Conservation (phyloP, 2,888 invertebrate species). For the Hypomecis punctinalis region DNA sequence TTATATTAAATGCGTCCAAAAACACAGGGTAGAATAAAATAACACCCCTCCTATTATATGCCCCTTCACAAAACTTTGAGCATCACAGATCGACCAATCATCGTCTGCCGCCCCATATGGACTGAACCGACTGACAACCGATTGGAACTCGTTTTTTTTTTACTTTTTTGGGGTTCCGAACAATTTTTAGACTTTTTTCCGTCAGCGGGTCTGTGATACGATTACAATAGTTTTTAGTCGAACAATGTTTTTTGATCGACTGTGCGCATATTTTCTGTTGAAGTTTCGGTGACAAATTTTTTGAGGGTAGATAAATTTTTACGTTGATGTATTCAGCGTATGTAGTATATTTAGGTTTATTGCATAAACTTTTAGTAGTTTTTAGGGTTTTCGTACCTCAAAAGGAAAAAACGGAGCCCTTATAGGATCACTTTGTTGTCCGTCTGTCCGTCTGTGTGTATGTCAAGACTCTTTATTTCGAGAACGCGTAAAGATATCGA, state of each 20-base stretch:
- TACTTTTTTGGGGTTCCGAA: background rate
- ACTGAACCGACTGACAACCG: constrained; percentile 23
- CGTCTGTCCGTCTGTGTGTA: too few relatives aligned
- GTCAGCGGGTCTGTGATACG: constrained; percentile 13
- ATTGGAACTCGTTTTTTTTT: constrained; percentile 16
- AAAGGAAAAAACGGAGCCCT: too few relatives aligned
- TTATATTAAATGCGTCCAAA: too few relatives aligned
- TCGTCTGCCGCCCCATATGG: constrained; percentile 21
- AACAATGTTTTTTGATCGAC: constrained; percentile 21
- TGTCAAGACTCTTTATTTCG: too few relatives aligned
- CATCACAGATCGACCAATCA: constrained; percentile 18
- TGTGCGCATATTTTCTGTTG: constrained; percentile 6
- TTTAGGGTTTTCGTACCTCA: too few relatives aligned
- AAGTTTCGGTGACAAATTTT: constrained; percentile 9
- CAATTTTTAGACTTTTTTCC: constrained; percentile 6
- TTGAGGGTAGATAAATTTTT: background rate
- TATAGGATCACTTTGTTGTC: too few relatives aligned
- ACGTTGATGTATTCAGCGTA: background rate
- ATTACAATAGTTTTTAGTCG: constrained; percentile 28
- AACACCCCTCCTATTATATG: background rate
- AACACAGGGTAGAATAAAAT: too few relatives aligned
- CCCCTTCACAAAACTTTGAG: constrained; percentile 15
- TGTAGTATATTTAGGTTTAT: too few relatives aligned
- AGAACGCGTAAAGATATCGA: too few relatives aligned
- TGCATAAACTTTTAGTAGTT: too few relatives aligned